Base-by-base conservation (phyloP, 2,113 vertebrate genomes). In the Oceanites oceanicus region DNA sequence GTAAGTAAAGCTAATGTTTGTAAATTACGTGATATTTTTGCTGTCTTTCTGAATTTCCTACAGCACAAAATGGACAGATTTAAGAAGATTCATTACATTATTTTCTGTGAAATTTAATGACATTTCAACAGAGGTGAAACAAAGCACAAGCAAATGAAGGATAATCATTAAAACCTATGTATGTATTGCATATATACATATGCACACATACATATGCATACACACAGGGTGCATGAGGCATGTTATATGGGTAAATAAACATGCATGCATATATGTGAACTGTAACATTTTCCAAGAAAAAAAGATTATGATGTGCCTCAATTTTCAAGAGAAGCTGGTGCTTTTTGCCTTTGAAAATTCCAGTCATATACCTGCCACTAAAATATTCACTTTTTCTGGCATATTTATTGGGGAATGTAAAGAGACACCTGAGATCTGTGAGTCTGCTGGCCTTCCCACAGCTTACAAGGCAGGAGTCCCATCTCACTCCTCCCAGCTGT, bases 361-460 rank as follows among this genome's bases (percentile, higher is more conserved):
- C 4, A 38, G 1, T 27, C 10, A 6, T 29, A 8, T 50, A 23
- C 25, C 19, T 61, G 14, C 17, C 26, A 59, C 9, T 38, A 29
- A 55, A 14, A 38, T 11, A n/a, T 1, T 45, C 5, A 9, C 7
- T 27, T 87, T 73, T 90, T 44, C 45, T 49, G 25, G 7, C 12
- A 38, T 2, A 0, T 62, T 75, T 79, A 12, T 30, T 38, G 10
- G 4, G 10, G 21, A 2, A 13, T 18, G 14, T 25, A 50, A 12
- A 75, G 36, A 55, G 13, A 70, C 3, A 38, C 27, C 30, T 38
- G 22, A 44, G 14, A 21, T n/a, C 26, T 71, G 19, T 42, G 19
- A 7, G 4, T 19, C 17, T 73, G 15, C 9, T 12, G 40, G 38
- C n/a, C 25, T 61, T 56, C 15, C 73, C 29, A 74, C 6, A 44